Evolutionary conservation across 2,888 invertebrate species (phyloP).

Genomic region (Nephrotoma flavescens): DNA sequence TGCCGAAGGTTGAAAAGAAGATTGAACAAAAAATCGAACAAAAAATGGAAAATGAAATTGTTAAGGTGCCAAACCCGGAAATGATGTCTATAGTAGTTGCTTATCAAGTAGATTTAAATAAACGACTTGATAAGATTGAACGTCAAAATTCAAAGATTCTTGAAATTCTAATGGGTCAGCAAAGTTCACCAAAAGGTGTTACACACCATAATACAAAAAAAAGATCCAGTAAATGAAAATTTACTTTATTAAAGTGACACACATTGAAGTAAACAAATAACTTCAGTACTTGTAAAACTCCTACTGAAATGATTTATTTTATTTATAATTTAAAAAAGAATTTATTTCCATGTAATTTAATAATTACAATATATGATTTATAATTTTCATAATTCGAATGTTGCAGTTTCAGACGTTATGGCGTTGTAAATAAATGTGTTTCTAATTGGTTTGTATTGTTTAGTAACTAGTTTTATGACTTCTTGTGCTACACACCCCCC

Average conservation of each 20-base stretch:
- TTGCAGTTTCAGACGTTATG: conserved; percentile 70
- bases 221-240: not conserved
- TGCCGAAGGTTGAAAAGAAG: not conserved
- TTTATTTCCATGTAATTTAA: not conserved
- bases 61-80: not conserved
- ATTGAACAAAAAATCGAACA: too few species aligned
- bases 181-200: not conserved
- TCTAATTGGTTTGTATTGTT: conserved; percentile 90
- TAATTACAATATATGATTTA: conserved; percentile 30
- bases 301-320: not conserved
- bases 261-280: not conserved
- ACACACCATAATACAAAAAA: not conserved
- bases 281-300: too few species aligned
- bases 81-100: not conserved
- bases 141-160: not conserved
- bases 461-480: conserved; percentile 85
- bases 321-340: not conserved
- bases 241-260: not conserved
- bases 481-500: conserved; percentile 94
- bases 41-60: too few species aligned
- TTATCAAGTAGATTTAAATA: not conserved
- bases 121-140: not conserved
- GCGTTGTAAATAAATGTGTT: conserved; percentile 95
- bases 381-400: conserved; percentile 63
- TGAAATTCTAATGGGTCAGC: not conserved